Percentiles rank a stretch among this genome's conserved stretches.
These are phyloP conservation scores for Amphipoea oculea DNA, from an alignment of 2,888 invertebrate genomes.

Conservation along the genomic window DNA sequence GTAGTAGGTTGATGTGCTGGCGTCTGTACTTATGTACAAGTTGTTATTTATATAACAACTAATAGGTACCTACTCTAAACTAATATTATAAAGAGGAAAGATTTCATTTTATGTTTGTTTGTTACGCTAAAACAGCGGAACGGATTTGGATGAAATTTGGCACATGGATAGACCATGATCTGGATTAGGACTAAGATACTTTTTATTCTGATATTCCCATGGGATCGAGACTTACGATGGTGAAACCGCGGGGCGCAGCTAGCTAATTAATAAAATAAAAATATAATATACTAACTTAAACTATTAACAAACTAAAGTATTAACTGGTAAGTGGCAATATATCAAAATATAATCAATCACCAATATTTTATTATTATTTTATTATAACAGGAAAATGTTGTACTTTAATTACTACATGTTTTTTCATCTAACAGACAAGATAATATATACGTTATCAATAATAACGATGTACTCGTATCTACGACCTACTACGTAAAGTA, in stretches of 20 bases:
- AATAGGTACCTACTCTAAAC: not conserved
- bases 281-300: not conserved
- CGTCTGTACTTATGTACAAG: too few species aligned
- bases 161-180: not conserved
- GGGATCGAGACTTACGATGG: not conserved
- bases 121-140: too few species aligned
- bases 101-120: not conserved
- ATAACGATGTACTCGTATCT: not conserved
- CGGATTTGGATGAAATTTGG: not conserved
- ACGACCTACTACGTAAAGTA: not conserved
- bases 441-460: slow-evolving; percentile 14
- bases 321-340: not conserved
- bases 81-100: not conserved
- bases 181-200: not conserved
- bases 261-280: not conserved
- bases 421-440: slow-evolving; percentile 29
- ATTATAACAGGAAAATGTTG: slow-evolving; percentile 7
- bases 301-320: not conserved
- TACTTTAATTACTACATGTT: not conserved
- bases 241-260: not conserved
- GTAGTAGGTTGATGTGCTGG: too few species aligned
- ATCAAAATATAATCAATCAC: not conserved
- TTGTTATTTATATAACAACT: too few species aligned
- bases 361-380: not conserved
- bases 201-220: not conserved